phyloP scores from a whole-genome alignment of 2,797 vertebrate genomes.

The Acanthornis magna region DNA sequence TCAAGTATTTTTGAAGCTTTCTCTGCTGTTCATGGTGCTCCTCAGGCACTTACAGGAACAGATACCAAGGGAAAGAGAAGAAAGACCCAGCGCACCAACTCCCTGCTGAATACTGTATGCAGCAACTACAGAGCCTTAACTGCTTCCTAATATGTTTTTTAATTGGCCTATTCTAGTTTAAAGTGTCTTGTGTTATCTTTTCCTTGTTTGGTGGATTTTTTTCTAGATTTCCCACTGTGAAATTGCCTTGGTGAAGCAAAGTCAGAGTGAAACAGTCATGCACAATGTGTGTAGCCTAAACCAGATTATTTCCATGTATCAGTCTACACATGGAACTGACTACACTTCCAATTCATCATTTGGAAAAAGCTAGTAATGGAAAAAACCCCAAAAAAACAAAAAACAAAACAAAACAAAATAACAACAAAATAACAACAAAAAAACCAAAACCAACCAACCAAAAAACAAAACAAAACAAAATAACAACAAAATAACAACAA shows the following conservation, averaged over 20 bases:
- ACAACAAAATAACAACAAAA: no score
- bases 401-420: no score
- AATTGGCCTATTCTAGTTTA: constrained; percentile 57
- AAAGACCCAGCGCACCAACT: neutral
- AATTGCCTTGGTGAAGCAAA: constrained; percentile 51
- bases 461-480: no score
- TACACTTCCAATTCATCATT: neutral
- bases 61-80: constrained; percentile 21
- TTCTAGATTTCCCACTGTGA: constrained; percentile 13
- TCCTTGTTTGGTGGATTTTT: neutral
- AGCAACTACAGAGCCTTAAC: constrained; percentile 36
- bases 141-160: constrained; percentile 58
- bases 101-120: neutral
- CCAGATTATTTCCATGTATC: neutral
- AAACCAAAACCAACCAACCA: no score
- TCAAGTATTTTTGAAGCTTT: constrained; percentile 18
- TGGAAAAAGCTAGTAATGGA: neutral
- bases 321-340: neutral
- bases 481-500: no score
- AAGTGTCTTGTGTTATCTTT: constrained; percentile 28
- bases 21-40: neutral
- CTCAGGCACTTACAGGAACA: neutral
- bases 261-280: neutral
- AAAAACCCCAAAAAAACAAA: neutral
- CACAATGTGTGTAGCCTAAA: neutral